Conservation (phyloP, 2,888 invertebrate species). For the Hybos culiciformis region DNA sequence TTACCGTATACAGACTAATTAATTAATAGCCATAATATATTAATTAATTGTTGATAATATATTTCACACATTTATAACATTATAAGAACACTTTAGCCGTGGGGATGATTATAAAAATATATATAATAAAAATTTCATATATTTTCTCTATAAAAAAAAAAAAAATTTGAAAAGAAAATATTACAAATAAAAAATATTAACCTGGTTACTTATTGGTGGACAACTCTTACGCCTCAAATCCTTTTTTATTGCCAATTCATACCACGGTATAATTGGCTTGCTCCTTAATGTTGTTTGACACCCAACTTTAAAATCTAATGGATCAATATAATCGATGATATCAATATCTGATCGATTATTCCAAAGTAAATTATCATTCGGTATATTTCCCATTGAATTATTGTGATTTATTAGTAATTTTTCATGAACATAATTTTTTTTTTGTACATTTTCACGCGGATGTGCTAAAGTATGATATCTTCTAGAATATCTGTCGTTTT, state of each 20-base stretch:
- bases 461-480: conserved; percentile 33
- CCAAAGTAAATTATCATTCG: conserved; percentile 6
- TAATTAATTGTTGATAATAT: too few relatives aligned
- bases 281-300: conserved; percentile 50
- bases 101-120: too few relatives aligned
- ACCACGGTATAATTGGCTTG: conserved; percentile 71
- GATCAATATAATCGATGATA: conserved; percentile 31
- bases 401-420: conserved; percentile 12
- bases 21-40: too few relatives aligned
- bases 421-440: conserved; percentile 23
- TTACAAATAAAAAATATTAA: neutral
- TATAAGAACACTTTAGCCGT: too few relatives aligned
- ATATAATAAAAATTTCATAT: too few relatives aligned
- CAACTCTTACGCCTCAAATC: conserved; percentile 63
- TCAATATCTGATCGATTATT: neutral
- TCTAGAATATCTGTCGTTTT: too few relatives aligned
- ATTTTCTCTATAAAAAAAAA: too few relatives aligned
- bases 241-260: conserved; percentile 70
- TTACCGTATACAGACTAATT: too few relatives aligned
- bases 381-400: conserved; percentile 29
- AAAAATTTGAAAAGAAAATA: neutral
- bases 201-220: conserved; percentile 43
- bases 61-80: too few relatives aligned
- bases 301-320: conserved; percentile 51
- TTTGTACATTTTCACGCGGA: conserved; percentile 32